These are phyloP conservation scores for Leptopilina myrica DNA, from an alignment of 2,888 invertebrate species.

Conservation along the genomic window DNA sequence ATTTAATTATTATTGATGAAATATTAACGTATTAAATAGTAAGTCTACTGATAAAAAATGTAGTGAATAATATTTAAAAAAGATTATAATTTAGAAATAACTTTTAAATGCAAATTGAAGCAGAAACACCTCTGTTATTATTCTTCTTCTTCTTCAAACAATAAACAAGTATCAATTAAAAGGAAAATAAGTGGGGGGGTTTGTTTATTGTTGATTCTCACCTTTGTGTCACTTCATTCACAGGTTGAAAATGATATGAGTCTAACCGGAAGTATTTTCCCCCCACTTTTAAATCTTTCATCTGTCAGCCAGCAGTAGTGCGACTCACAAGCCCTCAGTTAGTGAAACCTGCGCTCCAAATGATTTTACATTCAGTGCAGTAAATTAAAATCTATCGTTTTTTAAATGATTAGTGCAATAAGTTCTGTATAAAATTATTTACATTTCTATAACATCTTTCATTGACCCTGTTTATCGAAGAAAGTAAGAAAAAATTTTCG, in stretches of 20 bases:
- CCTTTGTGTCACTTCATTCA: background rate
- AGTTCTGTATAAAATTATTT: background rate
- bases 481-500: background rate
- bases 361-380: background rate
- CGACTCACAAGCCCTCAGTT: background rate
- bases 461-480: background rate
- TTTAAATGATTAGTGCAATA: background rate
- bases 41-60: no score
- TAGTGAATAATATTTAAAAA: no score
- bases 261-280: background rate
- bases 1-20: no score
- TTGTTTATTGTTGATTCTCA: background rate
- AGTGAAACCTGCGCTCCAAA: slow-evolving; percentile 7
- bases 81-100: no score
- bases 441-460: background rate
- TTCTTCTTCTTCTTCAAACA: no score
- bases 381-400: background rate
- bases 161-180: no score
- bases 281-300: background rate
- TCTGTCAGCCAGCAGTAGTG: slow-evolving; percentile 2
- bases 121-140: no score
- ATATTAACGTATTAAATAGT: no score
- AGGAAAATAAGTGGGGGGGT: no score
- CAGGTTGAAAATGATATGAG: background rate
- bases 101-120: no score